Evolutionary conservation across 2,797 vertebrate genomes (phyloP), one percentile per base, ranked within the genome.

Genomic region (Esox lucius): DNA sequence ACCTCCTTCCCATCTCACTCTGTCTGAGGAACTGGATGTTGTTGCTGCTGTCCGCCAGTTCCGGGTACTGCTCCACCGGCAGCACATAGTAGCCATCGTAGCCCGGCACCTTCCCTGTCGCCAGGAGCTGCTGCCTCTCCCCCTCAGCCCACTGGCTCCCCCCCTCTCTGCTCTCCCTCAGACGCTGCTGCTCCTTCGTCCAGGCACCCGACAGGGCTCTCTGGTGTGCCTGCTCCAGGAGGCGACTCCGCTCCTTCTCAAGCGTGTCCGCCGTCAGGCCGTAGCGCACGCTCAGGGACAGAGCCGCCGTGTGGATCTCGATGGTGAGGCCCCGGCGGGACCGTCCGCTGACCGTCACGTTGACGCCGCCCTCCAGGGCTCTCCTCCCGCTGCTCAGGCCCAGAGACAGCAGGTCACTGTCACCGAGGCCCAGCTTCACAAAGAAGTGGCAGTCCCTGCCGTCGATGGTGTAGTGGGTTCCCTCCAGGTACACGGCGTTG

Each of bases 11-110:
- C 95, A 96, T 96, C 91, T 96, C 96, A 35, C 95, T 96, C 94
- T 96, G 96, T 95, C 95, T 95, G 91, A 96, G 92, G 83, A 96
- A 96, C 94, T 96, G 95, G 92, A 96, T 95, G 92, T 96, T 96
- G 92, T 92, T 95, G 91, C 95, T 95, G 91, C 95, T 95, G 93
- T 96, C 96, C 77, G 96, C 96, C 75, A 96, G 93, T 91, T 96
- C 95, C 53, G 95, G 94, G 89, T 96, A 96, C 85, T 96, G 95
- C 93, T 96, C 95, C 80, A 96, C 94, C 0, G 96, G 95, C 71
- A 96, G 93, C 81, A 96, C 93, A 84, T 96, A 96, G 79, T 95
- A 96, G 70, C 95, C 95, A 82, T 96, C 96, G 33, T 96, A 96
- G 26, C 95, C 94, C 74, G 93, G 94, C 71, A 96, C 95, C 76